Base-by-base conservation (phyloP, 2,888 invertebrate species). In the Heteromurus nitidus region DNA sequence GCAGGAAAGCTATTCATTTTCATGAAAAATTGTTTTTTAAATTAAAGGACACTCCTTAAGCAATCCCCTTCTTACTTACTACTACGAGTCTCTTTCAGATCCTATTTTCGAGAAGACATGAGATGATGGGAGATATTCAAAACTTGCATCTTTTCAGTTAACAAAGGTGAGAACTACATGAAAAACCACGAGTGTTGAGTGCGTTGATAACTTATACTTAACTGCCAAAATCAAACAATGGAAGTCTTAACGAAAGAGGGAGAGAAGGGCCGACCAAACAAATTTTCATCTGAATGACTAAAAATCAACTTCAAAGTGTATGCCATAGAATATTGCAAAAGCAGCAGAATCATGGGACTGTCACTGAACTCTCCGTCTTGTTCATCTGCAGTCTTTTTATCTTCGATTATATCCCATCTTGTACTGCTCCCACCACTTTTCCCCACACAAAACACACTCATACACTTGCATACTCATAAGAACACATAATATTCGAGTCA, bases 301-400 rank as follows among this genome's bases (percentile, higher is more conserved):
- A 58, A 30, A 70, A 58, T 36, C 55, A 50, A 53, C n/a, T 44
- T 62, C 50, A 73, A 73, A 60, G 62, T 62, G n/a, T 62, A 73
- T 73, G 73, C 53, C 62, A 47, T 67, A 62, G 60, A n/a, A n/a
- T n/a, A n/a, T n/a, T 62, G 69, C 64, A 62, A 77, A 69, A 69
- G 36, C 47, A 47, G 44, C 26, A n/a, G 62, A 24, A 65, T 30
- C 55, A 24, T 44, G 50, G 72, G 69, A 70, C 79, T 79, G 79
- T 79, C 79, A 79, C 79, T 79, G 79, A 79, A 79, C 79, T 79
- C 69, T 77, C 20, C 50, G 68, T 68, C 68, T 64, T 79, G 53
- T 50, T 79, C 62, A 65, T 69, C 36, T 53, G n/a, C 28, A n/a
- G n/a, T n/a, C 7, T 47, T 70, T 36, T 70, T 70, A 24, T 68